phyloP scores from a whole-genome alignment of 2,113 vertebrate species.

The Zapornia atra region DNA sequence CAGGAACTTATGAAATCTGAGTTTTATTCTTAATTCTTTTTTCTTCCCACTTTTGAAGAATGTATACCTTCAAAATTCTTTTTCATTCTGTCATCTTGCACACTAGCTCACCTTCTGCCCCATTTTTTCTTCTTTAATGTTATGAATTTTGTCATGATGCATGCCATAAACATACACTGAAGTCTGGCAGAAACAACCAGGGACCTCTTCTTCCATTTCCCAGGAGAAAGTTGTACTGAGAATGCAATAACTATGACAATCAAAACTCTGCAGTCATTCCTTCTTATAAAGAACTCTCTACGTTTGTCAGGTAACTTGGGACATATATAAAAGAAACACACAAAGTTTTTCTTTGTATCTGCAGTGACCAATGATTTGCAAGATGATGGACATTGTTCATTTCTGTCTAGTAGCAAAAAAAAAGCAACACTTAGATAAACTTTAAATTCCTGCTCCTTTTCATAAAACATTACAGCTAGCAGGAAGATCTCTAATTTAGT shows the following conservation, averaged over 20 bases:
- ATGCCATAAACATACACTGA: background rate
- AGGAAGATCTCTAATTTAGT: background rate
- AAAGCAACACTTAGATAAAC: background rate
- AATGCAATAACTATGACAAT: background rate
- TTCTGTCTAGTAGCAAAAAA: background rate
- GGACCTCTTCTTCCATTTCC: background rate
- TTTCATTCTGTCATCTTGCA: background rate
- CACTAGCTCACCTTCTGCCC: background rate
- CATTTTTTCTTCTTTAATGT: background rate
- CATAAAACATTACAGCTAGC: background rate
- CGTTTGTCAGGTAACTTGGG: background rate
- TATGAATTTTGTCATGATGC: background rate
- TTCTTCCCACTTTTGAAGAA: background rate
- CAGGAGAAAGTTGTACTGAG: background rate
- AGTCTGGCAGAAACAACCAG: background rate
- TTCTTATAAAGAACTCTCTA: background rate
- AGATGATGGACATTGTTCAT: background rate
- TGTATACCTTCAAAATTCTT: background rate
- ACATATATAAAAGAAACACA: background rate
- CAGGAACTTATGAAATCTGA: background rate
- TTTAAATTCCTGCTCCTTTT: background rate
- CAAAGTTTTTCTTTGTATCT: background rate
- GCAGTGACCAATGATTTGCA: background rate
- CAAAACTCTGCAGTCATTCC: background rate
- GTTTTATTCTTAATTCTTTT: background rate